Percentiles rank a stretch among this genome's conserved stretches.
Evolutionary conservation across 35 echinoderm and acorn worm species (phyloP).

Genomic region (Ptychodera flava): DNA sequence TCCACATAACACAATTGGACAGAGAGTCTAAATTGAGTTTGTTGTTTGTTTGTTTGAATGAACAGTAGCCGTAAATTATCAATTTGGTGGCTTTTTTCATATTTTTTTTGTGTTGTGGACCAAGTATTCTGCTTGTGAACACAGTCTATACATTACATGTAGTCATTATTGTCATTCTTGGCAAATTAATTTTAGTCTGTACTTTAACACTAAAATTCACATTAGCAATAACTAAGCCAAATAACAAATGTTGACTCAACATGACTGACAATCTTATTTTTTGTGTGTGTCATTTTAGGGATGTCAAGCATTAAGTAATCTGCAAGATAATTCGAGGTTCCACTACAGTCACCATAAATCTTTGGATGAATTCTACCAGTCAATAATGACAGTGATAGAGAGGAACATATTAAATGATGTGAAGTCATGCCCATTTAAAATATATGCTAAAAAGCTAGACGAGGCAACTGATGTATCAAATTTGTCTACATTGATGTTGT

Average conservation of each 20-base stretch:
- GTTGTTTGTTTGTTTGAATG: no score
- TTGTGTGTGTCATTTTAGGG: background rate
- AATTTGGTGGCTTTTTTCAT: no score
- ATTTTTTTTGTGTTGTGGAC: no score
- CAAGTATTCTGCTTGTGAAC: no score
- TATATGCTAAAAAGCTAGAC: background rate
- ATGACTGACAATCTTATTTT: background rate
- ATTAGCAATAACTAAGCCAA: no score
- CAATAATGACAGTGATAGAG: background rate
- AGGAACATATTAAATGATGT: background rate
- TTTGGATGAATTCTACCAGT: background rate
- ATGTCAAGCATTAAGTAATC: background rate
- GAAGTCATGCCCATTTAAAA: background rate
- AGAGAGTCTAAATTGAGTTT: no score
- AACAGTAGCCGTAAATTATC: no score
- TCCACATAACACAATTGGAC: no score
- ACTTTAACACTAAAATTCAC: no score
- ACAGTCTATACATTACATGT: no score
- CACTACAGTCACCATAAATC: background rate
- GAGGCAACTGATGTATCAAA: background rate
- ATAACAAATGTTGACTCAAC: background rate
- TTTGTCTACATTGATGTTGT: background rate
- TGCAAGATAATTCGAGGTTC: background rate
- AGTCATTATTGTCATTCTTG: no score
- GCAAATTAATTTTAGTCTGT: no score